Base-by-base conservation (phyloP, 2,888 invertebrate species). In the Dasysyrphus tricinctus region DNA sequence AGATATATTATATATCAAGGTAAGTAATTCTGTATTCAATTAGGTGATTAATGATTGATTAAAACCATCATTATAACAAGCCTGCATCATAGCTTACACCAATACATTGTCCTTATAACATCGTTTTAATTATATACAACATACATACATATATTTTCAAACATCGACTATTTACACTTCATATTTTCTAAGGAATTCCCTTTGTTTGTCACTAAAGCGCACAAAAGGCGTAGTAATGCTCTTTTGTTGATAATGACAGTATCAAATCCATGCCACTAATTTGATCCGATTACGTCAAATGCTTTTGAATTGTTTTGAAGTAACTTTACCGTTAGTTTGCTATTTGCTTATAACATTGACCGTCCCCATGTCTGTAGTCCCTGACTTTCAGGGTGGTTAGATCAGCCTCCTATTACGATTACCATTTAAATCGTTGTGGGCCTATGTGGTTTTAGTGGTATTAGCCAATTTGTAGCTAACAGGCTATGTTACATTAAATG, bases 211-310 rank as follows among this genome's bases (percentile, higher is more conserved):
- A 5, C 19, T 14, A 37, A 49, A 34, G 47, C 19, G n/a, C 19
- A 16, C 47, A 49, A 65, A 49, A 67, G 49, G 49, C 67, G 5
- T 67, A 49, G 12, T 49, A 67, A 67, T 67, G 67, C 67, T 34
- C 19, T 67, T 49, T 67, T 49, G 67, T 19, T 19, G 67, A 67
- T 67, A 67, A 67, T 67, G 49, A 37, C 47, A 49, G 67, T 67
- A 49, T 67, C 67, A 49, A 67, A 67, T 49, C 67, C 49, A 67
- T 67, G 49, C 49, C 67, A 67, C 67, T 67, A 49, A 49, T 49
- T 67, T 67, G 49, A 67, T 49, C 67, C 67, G 67, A 67, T 67
- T 67, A 67, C 34, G 67, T 49, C 67, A 67, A 67, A 67, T 67
- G 49, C 65, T 67, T 49, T 19, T 34, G 49, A 37, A 67, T 67